These are phyloP conservation scores for Adela reaumurella DNA, from an alignment of 2,888 invertebrate genomes.

Conservation along the genomic window DNA sequence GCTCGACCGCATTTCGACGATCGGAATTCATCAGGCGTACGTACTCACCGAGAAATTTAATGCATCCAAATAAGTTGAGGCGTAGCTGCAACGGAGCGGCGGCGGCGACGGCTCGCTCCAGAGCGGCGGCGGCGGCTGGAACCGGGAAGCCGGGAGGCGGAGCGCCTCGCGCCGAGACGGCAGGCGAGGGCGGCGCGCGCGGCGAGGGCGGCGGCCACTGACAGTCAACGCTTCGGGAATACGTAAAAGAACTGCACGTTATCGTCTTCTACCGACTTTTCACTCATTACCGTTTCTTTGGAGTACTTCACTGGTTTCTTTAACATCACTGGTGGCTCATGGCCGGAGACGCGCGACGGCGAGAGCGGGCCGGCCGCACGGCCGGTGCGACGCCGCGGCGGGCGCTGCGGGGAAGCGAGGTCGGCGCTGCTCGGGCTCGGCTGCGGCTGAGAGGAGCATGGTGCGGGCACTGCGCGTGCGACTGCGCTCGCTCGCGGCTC, in stretches of 20 bases:
- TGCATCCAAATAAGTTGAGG: slow-evolving; percentile 3
- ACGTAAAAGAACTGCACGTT: slow-evolving; percentile 20
- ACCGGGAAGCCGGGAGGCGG: slow-evolving; percentile 20
- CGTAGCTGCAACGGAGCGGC: slow-evolving; percentile 5
- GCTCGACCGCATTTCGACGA: neutral
- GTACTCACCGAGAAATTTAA: neutral
- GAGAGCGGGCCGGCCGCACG: neutral
- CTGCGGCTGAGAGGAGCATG: neutral
- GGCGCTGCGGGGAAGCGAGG: neutral
- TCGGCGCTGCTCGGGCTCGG: neutral
- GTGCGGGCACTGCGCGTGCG: neutral
- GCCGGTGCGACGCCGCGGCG: no score
- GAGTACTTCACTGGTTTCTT: neutral
- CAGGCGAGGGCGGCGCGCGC: no score
- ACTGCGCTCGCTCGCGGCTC: neutral
- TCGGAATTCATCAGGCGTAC: neutral
- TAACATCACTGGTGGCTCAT: neutral
- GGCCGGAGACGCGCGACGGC: neutral
- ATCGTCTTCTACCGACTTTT: neutral
- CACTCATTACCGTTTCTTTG: neutral
- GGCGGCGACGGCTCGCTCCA: slow-evolving; percentile 10
- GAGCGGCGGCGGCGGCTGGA: slow-evolving; percentile 23
- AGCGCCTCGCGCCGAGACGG: no score
- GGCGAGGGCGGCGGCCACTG: slow-evolving; percentile 11
- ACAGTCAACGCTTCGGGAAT: slow-evolving; percentile 43